phyloP scores from a whole-genome alignment of 2,888 invertebrate species.

The Syrista parreyssii region DNA sequence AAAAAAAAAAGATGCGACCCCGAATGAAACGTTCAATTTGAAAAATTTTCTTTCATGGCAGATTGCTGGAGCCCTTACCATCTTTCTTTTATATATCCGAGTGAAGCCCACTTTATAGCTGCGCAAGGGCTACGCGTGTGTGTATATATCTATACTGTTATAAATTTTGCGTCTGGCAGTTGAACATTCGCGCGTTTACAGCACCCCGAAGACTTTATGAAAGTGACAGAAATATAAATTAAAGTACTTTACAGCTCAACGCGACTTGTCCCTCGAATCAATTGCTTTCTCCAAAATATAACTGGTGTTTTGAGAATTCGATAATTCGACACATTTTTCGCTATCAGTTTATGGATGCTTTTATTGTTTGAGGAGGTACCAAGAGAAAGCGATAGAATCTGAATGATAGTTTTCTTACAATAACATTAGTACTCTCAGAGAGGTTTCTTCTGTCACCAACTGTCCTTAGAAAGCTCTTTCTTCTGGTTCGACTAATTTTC shows the following conservation, averaged over 20 bases:
- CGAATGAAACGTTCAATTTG: not conserved
- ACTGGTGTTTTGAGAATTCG: too few relatives aligned
- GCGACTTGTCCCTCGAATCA: not conserved
- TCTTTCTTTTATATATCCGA: not conserved
- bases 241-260: not conserved
- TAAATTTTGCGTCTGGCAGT: not conserved
- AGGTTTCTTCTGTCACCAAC: too few relatives aligned
- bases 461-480: not conserved
- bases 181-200: not conserved
- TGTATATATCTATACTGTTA: not conserved
- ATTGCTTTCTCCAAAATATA: not conserved
- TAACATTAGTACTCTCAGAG: too few relatives aligned
- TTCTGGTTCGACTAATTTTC: not conserved
- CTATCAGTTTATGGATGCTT: too few relatives aligned
- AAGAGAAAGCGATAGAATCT: too few relatives aligned
- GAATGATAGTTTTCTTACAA: too few relatives aligned
- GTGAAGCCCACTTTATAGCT: not conserved
- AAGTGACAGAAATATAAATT: not conserved
- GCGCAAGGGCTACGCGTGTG: not conserved
- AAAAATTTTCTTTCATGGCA: not conserved
- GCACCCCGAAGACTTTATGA: not conserved
- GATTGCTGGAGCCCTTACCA: not conserved
- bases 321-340: too few relatives aligned
- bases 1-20: too few relatives aligned
- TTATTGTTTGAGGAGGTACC: too few relatives aligned